A percentile compares a stretch with the other conserved stretches of the same genome.
Evolutionary conservation across 2,888 invertebrate species (phyloP).

Genomic region (Pachliopta kotzebuea): DNA sequence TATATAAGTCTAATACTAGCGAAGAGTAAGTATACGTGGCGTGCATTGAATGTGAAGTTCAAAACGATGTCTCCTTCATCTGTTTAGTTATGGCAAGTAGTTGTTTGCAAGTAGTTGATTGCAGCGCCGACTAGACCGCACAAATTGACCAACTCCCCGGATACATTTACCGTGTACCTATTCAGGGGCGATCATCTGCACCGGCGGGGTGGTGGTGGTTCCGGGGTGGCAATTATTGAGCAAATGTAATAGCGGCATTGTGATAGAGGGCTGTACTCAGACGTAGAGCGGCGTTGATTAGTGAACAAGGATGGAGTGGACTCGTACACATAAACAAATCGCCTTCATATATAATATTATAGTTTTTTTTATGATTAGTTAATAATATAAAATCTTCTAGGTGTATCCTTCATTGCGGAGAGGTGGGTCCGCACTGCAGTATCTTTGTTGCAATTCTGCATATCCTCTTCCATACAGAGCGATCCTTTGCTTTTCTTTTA

Average conservation of each 20-base stretch:
- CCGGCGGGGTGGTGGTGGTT: conserved; percentile 37
- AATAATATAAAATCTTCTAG: too few relatives aligned
- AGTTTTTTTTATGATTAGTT: too few relatives aligned
- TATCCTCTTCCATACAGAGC: too few relatives aligned
- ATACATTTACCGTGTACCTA: conserved; percentile 35
- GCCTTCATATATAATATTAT: background rate
- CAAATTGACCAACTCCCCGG: conserved; percentile 37
- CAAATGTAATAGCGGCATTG: conserved; percentile 79
- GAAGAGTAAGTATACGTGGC: too few relatives aligned
- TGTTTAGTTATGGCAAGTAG: conserved; percentile 12
- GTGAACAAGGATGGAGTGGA: conserved; percentile 51
- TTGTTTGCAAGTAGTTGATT: conserved; percentile 29
- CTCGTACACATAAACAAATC: conserved; percentile 35
- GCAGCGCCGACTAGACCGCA: conserved; percentile 30
- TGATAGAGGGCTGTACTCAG: conserved; percentile 67
- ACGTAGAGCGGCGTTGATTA: conserved; percentile 70
- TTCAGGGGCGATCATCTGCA: conserved; percentile 41
- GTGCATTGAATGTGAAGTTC: background rate
- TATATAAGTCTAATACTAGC: too few relatives aligned
- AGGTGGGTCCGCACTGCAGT: too few relatives aligned
- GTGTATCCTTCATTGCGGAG: too few relatives aligned
- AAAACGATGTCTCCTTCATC: conserved; percentile 9
- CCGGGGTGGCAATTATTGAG: conserved; percentile 70
- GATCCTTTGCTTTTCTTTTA: too few relatives aligned
- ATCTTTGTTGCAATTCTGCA: too few relatives aligned